These are phyloP conservation scores for Ophioninae sp. DNA, from an alignment of 2,888 invertebrate genomes.

Conservation along the genomic window DNA sequence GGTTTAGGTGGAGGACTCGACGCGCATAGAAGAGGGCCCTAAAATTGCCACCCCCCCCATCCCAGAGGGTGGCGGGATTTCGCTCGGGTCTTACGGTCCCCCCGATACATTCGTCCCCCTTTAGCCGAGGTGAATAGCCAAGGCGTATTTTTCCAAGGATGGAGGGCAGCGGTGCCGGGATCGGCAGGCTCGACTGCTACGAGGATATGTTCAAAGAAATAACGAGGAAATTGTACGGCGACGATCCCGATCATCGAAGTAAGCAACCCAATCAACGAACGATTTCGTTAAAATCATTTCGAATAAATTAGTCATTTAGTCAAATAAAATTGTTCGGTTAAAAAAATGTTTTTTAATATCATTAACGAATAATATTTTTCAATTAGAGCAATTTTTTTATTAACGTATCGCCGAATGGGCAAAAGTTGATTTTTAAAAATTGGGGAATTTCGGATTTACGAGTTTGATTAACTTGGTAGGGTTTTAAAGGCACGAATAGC, in stretches of 20 bases:
- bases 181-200: constrained; percentile 85
- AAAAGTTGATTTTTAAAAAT: no score
- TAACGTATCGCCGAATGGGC: no score
- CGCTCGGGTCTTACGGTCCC: constrained; percentile 10
- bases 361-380: no score
- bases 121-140: neutral
- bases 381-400: no score
- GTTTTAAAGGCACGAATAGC: no score
- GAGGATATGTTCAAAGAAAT: constrained; percentile 96
- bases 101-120: neutral
- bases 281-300: neutral
- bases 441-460: no score
- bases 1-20: constrained; percentile 11
- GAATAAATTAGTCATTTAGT: neutral
- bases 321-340: neutral
- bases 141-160: constrained; percentile 63
- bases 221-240: constrained; percentile 94
- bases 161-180: constrained; percentile 78
- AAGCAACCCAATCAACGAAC: constrained; percentile 45
- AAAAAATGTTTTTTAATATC: no score
- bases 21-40: constrained; percentile 2
- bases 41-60: constrained; percentile 41
- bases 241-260: constrained; percentile 84
- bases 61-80: constrained; percentile 32
- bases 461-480: no score